phyloP scores from a whole-genome alignment of 2,113 vertebrate genomes.

The Sturnira hondurensis region DNA sequence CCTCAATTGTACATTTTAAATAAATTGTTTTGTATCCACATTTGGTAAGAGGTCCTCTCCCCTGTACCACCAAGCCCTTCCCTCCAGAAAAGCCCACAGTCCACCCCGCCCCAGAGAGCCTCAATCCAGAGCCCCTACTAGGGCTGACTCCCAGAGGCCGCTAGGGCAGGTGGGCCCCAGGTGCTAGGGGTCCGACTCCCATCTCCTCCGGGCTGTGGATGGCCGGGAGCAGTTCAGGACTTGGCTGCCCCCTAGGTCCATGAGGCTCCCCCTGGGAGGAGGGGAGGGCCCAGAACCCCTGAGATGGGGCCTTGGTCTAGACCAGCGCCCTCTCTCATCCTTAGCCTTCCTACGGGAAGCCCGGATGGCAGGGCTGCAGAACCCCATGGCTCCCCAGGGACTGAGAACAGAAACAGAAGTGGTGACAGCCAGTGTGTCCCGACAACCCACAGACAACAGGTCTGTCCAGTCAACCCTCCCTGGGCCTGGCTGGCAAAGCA shows the following conservation, averaged over 20 bases:
- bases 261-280: background rate
- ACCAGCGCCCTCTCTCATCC: background rate
- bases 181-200: background rate
- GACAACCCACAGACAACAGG: too few species aligned
- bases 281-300: background rate
- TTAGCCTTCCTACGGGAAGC: background rate
- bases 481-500: background rate
- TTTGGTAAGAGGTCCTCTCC: background rate
- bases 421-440: background rate
- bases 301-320: too few species aligned
- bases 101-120: background rate
- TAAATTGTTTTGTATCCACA: slow-evolving; percentile 64
- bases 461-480: background rate
- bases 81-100: background rate
- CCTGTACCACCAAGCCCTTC: background rate
- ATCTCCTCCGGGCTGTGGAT: background rate
- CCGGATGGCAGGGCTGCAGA: background rate
- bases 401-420: too few species aligned
- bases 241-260: background rate
- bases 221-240: background rate
- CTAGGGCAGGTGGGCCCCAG: background rate
- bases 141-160: background rate
- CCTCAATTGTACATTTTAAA: slow-evolving; percentile 29
- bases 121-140: background rate
- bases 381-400: background rate